phyloP scores from a whole-genome alignment of 2,888 invertebrate species.

The Eudemis profundana region DNA sequence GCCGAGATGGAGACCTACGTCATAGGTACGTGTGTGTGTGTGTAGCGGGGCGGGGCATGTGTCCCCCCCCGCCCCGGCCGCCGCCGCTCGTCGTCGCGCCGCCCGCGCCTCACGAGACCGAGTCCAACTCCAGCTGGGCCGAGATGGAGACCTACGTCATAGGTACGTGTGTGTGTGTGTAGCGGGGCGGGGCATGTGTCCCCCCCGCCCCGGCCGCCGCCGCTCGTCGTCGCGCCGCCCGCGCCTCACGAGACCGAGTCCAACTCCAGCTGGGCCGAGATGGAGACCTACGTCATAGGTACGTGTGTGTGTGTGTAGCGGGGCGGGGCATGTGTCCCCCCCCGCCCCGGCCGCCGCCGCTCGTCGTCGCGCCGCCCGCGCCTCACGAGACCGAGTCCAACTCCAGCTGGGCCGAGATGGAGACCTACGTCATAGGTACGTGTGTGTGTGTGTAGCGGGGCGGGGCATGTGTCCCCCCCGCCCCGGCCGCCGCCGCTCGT shows the following conservation, averaged over 20 bases:
- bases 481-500: conserved; percentile 26
- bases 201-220: conserved; percentile 67
- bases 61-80: conserved; percentile 73
- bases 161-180: conserved; percentile 75
- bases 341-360: conserved; percentile 45
- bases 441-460: conserved; percentile 34
- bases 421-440: conserved; percentile 33
- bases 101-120: conserved; percentile 75
- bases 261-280: conserved; percentile 96
- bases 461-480: conserved; percentile 37
- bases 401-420: conserved; percentile 45
- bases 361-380: neutral
- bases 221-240: conserved; percentile 49
- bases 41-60: conserved; percentile 77
- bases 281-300: conserved; percentile 95
- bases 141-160: conserved; percentile 95
- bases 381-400: conserved; percentile 46
- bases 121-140: conserved; percentile 95
- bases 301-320: no score
- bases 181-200: conserved; percentile 72
- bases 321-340: conserved; percentile 75
- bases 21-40: no score
- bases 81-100: conserved; percentile 53
- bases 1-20: conserved; percentile 95
- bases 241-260: conserved; percentile 85